phyloP scores from a whole-genome alignment of 1,140 invertebrate species.

The Bombus breviceps region DNA sequence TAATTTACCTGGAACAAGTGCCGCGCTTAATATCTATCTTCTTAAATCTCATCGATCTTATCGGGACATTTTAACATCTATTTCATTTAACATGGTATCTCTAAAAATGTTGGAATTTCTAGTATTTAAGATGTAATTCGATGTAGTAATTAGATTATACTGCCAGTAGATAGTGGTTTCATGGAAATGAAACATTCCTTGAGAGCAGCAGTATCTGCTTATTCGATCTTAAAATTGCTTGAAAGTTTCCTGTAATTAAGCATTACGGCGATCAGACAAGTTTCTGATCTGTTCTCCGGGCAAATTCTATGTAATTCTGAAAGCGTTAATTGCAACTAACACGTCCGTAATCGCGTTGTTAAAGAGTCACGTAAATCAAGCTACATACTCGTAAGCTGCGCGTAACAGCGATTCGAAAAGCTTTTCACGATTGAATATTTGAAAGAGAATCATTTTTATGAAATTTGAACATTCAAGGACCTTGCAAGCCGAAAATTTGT shows the following conservation, averaged over 20 bases:
- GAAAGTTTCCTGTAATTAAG: constrained; percentile 6
- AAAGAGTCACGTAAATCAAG: too few relatives aligned
- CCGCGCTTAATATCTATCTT: background rate
- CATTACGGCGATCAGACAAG: background rate
- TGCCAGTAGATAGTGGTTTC: background rate
- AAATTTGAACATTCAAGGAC: background rate
- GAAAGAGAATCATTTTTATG: background rate
- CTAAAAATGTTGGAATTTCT: background rate
- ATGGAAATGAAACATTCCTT: background rate
- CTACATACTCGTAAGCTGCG: too few relatives aligned
- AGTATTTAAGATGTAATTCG: background rate
- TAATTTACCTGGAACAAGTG: too few relatives aligned
- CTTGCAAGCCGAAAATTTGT: background rate
- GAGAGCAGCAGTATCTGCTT: background rate
- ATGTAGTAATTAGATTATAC: background rate
- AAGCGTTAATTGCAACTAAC: background rate
- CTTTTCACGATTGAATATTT: background rate
- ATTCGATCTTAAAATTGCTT: background rate
- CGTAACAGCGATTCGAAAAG: too few relatives aligned
- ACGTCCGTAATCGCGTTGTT: background rate
- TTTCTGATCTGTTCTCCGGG: background rate
- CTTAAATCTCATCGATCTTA: background rate
- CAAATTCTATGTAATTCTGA: background rate
- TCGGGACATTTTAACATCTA: background rate
- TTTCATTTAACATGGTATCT: background rate